These are phyloP conservation scores for Tetrax tetrax DNA, from an alignment of 2,113 vertebrate genomes.

Conservation along the genomic window DNA sequence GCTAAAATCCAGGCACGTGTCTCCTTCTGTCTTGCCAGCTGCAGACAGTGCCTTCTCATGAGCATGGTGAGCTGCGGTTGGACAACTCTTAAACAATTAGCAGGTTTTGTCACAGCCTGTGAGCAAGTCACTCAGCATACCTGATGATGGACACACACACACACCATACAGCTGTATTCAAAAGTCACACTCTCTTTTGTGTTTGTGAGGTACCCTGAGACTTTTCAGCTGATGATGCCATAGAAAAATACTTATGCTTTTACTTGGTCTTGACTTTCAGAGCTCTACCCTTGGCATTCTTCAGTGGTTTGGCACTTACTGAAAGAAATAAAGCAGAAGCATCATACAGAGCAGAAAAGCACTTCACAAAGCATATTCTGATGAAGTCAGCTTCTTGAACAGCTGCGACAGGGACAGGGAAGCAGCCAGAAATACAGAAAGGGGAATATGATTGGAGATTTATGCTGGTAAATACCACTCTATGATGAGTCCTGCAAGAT, in stretches of 20 bases:
- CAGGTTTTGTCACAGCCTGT: not conserved
- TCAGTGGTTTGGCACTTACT: conserved; percentile 36
- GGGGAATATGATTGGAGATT: not conserved
- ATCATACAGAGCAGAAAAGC: conserved; percentile 14
- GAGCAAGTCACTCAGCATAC: not conserved
- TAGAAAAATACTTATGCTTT: not conserved
- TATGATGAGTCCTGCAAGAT: not conserved
- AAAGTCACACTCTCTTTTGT: not conserved
- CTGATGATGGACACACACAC: not conserved
- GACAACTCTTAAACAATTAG: not conserved
- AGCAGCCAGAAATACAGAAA: conserved; percentile 6
- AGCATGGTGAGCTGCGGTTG: not conserved
- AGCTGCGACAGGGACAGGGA: not conserved
- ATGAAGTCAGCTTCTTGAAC: conserved; percentile 47
- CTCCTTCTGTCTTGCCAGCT: not conserved
- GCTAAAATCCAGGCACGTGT: not conserved
- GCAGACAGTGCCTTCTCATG: not conserved
- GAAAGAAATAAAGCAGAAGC: conserved; percentile 34
- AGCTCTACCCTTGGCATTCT: conserved; percentile 41
- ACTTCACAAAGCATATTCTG: conserved; percentile 38
- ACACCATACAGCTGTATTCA: not conserved
- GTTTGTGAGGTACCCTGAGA: not conserved
- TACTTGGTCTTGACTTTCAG: conserved; percentile 26
- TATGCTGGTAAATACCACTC: not conserved
- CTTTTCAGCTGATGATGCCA: conserved; percentile 16